Base-by-base conservation (phyloP, 2,113 vertebrate species). In the Ceratotherium simum region DNA sequence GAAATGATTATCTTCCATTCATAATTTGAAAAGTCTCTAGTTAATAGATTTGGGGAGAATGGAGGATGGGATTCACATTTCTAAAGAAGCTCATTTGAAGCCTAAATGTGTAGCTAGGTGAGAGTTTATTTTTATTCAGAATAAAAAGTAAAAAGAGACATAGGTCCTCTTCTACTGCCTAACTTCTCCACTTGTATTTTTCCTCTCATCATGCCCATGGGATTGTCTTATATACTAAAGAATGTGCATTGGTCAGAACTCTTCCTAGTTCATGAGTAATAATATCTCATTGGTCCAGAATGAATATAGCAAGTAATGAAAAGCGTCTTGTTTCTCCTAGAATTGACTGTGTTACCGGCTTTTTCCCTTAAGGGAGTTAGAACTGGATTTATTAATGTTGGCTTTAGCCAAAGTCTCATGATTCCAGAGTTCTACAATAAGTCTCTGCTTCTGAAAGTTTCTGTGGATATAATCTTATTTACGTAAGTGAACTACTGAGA, bases 1-100 rank as follows among this genome's bases (percentile, higher is more conserved):
- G 13, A 95, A 92, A 89, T 78, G 6, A 81, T 56, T 94, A 67
- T 86, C 48, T 98, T 79, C n/a, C 67, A 67, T 86, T 97, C 14
- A 87, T 90, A 97, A 92, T 81, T 96, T 73, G 48, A 70, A 91
- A 85, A 70, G 8, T 92, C 29, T 89, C 3, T 81, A 72, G 67
- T 36, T 94, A 96, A 79, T 64, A 93, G n/a, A 88, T 79, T 91
- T 94, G 75, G 20, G 39, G 9, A 36, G 64, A 27, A 42, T 72
- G 12, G 3, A 5, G 27, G 36, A 81, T 60, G 8, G 27, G 18
- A 83, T 93, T 90, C 56, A 62, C 25, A 92, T 82, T 94, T 92
- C 36, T 90, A 46, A 90, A 90, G 67, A 85, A 87, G 10, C 20
- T 60, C 14, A 78, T 90, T 96, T 94, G 75, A 83, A 91, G 86